Percentiles rank a stretch among this genome's conserved stretches.
phyloP scores from a whole-genome alignment of 2,113 vertebrate species.

The Psettodes erumei region DNA sequence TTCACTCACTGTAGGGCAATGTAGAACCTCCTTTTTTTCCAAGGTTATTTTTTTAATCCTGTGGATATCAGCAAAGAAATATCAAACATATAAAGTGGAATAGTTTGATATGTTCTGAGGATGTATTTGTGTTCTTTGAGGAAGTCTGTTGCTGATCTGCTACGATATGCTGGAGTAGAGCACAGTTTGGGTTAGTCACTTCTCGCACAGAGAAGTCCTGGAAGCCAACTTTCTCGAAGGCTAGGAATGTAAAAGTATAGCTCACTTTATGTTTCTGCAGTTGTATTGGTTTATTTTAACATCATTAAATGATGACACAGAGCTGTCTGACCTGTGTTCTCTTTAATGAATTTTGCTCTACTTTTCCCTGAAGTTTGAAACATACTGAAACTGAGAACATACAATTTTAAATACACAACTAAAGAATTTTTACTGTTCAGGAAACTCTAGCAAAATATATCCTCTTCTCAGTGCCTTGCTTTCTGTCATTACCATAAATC shows the following conservation, averaged over 20 bases:
- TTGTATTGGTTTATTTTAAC: constrained; percentile 53
- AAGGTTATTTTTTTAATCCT: constrained; percentile 60
- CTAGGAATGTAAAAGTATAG: constrained; percentile 7
- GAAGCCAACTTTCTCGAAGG: constrained; percentile 5
- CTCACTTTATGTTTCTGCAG: constrained; percentile 51
- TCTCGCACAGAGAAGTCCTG: constrained; percentile 10
- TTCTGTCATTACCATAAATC: too few relatives aligned
- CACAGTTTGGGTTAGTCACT: constrained; percentile 20
- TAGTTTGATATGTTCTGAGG: constrained; percentile 8
- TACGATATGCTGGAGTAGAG: constrained; percentile 11
- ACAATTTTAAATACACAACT: neutral
- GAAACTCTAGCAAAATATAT: neutral
- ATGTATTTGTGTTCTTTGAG: constrained; percentile 16
- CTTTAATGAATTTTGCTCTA: neutral
- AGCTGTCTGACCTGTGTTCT: constrained; percentile 26
- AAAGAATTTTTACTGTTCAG: neutral
- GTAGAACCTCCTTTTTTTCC: constrained; percentile 24
- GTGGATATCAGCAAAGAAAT: constrained; percentile 51
- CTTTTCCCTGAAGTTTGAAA: neutral
- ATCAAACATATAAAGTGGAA: constrained; percentile 30
- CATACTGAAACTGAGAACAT: neutral
- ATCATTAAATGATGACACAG: constrained; percentile 65
- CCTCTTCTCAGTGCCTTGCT: too few relatives aligned
- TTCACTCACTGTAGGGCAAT: constrained; percentile 41
- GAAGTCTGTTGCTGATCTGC: constrained; percentile 16